phyloP scores from a whole-genome alignment of 2,888 invertebrate genomes.

The Trachelus troglodyta region DNA sequence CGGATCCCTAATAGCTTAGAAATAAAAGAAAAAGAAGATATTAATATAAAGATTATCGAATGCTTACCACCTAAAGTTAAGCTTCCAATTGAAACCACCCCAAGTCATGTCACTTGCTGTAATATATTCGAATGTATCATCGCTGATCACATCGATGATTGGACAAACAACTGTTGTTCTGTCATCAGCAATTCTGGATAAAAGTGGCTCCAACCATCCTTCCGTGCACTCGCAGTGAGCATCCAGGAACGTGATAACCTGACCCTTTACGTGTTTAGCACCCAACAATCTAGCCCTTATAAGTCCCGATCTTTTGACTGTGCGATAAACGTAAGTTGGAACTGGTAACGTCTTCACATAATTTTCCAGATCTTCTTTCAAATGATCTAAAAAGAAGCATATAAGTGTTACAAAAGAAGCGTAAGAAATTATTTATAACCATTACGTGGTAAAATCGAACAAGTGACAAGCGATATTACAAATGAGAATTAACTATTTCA shows the following conservation, averaged over 20 bases:
- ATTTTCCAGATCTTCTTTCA: slow-evolving; percentile 88
- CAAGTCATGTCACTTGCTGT: slow-evolving; percentile 99
- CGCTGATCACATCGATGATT: slow-evolving; percentile 98
- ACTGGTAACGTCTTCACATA: slow-evolving; percentile 90
- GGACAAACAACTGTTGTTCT: slow-evolving; percentile 96
- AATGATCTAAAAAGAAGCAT: slow-evolving; percentile 75
- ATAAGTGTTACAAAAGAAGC: not conserved
- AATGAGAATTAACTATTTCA: not conserved
- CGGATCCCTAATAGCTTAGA: not conserved
- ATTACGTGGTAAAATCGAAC: not conserved
- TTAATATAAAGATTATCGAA: slow-evolving; percentile 12
- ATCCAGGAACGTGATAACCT: slow-evolving; percentile 96
- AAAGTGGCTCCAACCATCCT: slow-evolving; percentile 97
- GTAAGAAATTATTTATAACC: not conserved
- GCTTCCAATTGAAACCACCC: slow-evolving; percentile 99
- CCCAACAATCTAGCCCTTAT: slow-evolving; percentile 96
- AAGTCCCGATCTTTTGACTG: slow-evolving; percentile 92
- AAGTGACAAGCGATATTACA: not conserved
- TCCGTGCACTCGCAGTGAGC: slow-evolving; percentile 98
- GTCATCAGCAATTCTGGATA: slow-evolving; percentile 92
- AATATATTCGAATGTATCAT: slow-evolving; percentile 98
- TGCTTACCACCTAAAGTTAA: slow-evolving; percentile 95
- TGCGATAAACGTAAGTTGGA: slow-evolving; percentile 87
- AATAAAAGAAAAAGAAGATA: not conserved
- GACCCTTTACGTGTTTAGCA: slow-evolving; percentile 90